Base-by-base conservation (phyloP, 2,797 vertebrate genomes). In the Synaphobranchus kaupii region DNA sequence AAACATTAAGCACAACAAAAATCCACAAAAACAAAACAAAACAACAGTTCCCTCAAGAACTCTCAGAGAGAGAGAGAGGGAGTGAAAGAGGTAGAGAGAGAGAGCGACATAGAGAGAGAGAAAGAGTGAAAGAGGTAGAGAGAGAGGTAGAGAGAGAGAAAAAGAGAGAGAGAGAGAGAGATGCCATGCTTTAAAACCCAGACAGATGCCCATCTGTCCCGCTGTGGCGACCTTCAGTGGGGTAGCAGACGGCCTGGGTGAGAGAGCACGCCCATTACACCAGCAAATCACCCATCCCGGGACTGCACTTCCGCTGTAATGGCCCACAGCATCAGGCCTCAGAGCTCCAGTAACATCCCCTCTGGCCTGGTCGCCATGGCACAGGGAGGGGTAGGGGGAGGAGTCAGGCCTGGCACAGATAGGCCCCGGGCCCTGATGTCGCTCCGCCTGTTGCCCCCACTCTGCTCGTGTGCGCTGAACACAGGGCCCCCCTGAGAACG, bases 151-250 rank as follows among this genome's bases (percentile, higher is more conserved):
- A 76, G 31, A 56, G 68, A 78, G 15, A 52, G 85, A 5, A 4
- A 39, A 20, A 56, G 68, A 48, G n/a, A 12, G 28, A 78, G 73
- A 20, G 73, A 28, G 5, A 15, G 3, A 48, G 76, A 39, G 22
- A 48, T 3, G 48, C 20, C 17, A 8, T 9, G 20, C 76, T 44
- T n/a, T 48, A 10, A 80, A 80, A 80, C 22, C 76, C 39, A 80
- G 76, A 80, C 76, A 80, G 76, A 80, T 48, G 39, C n/a, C 78
- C 10, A 58, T 22, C 52, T 56, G 82, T 84, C 22, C 6, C 63
- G 13, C 34, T 10, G 22, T 34, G 63, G 80, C 47, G 22, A 54
- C 48, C 56, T 84, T 84, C 83, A 8, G 25, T 6, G 3, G 83
- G 9, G 22, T 15, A 44, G 20, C 84, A 47, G 84, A 63, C 58